Base-by-base conservation (phyloP, 2,113 vertebrate species). In the Vidua chalybeata region DNA sequence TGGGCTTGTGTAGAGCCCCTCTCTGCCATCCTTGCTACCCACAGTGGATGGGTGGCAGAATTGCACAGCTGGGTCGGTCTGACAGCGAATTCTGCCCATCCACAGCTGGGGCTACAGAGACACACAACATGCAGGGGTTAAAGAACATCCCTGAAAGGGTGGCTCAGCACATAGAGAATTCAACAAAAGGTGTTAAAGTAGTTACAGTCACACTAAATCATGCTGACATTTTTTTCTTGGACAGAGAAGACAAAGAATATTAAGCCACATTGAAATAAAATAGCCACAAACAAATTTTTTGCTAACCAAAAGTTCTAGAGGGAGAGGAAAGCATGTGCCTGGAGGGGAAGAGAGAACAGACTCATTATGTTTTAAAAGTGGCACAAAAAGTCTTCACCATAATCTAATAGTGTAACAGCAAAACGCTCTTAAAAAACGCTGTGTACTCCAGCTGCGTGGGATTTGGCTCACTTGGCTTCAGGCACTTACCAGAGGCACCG, bases 401-500 rank as follows among this genome's bases (percentile, higher is more conserved):
- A 51, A 82, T 55, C 66, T 81, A 78, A 59, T 0, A 75, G 11
- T 7, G n/a, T 10, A 67, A 63, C 14, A 72, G 56, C 33, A 84
- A 84, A 84, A 39, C 2, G 3, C 61, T 62, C 51, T 62, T 51
- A 6, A 52, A 67, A 58, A 86, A 45, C 2, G 27, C 26, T 0
- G 2, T 15, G 18, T 16, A 46, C 39, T 55, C 37, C 33, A 55
- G 52, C 33, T 39, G 1, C 0, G 5, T 14, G 52, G 33, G 52
- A 27, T 77, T 54, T 0, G 0, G 30, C 41, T 21, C 41, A 3
- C 33, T 26, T 0, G 2, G 48, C 64, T 87, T 58, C 39, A 33
- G 69, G 61, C 81, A 84, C 74, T 87, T 84, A 74, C 46, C 66
- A 41, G 84, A 81, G 59, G 59, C 55, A 30, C 73, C 84, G 46